Evolutionary conservation across 2,113 vertebrate genomes (phyloP).

Genomic region (Quiscalus mexicanus): DNA sequence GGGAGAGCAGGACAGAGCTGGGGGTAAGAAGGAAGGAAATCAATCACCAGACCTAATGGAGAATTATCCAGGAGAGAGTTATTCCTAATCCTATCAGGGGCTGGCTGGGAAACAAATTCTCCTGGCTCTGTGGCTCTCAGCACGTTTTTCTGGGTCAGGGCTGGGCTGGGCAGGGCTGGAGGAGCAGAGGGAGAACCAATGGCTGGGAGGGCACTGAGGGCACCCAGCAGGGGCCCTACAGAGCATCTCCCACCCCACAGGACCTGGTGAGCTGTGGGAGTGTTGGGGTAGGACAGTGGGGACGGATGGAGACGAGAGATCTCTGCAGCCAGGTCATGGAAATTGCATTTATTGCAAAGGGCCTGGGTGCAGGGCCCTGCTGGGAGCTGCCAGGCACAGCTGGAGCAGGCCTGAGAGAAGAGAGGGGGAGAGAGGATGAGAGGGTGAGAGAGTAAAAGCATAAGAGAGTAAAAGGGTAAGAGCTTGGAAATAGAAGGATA

Average conservation of each 20-base stretch:
- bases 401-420: too few relatives aligned
- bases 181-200: background rate
- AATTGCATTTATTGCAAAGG: too few relatives aligned
- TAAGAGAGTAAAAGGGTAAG: too few relatives aligned
- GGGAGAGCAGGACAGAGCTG: background rate
- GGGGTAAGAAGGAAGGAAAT: background rate
- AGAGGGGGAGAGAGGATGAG: too few relatives aligned
- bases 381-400: too few relatives aligned
- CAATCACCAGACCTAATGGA: background rate
- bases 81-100: conserved; percentile 48
- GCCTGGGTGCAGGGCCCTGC: too few relatives aligned
- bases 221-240: background rate
- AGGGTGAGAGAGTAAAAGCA: too few relatives aligned
- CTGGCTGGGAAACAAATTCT: conserved; percentile 21
- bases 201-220: background rate
- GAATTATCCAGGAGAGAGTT: conserved; percentile 22
- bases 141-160: conserved; percentile 8
- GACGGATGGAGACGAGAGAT: too few relatives aligned
- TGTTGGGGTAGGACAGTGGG: too few relatives aligned
- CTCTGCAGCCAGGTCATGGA: too few relatives aligned
- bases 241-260: background rate
- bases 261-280: background rate
- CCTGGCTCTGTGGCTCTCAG: background rate
- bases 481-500: too few relatives aligned
- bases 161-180: background rate